Percentiles rank a stretch among this genome's conserved stretches.
These are phyloP conservation scores for Lordiphosa andalusiaca DNA, from an alignment of 2,888 invertebrate species.

Conservation along the genomic window DNA sequence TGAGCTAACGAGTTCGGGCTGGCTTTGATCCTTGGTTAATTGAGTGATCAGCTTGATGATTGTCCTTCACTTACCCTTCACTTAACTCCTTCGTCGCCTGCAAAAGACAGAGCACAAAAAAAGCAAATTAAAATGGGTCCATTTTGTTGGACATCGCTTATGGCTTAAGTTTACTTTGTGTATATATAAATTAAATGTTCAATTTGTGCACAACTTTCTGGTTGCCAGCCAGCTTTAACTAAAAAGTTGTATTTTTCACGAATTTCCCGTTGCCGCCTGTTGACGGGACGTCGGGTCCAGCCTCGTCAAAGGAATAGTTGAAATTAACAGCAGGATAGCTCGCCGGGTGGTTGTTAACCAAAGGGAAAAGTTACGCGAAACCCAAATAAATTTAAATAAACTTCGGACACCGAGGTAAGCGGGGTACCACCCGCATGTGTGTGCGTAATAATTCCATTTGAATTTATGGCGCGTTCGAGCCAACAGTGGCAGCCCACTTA, in stretches of 20 bases:
- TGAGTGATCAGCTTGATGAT: background rate
- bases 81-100: conserved; percentile 1
- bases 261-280: conserved; percentile 44
- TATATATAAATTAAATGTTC: conserved; percentile 27
- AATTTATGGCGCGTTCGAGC: conserved; percentile 2
- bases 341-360: conserved; percentile 25
- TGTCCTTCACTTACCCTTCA: conserved; percentile 13
- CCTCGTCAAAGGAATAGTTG: conserved; percentile 40
- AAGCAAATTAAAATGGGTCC: background rate
- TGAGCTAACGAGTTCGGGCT: background rate
- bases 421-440: background rate
- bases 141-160: no score
- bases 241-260: conserved; percentile 22
- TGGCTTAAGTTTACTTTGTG: conserved; percentile 19
- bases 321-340: conserved; percentile 23
- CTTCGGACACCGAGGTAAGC: conserved; percentile 7
- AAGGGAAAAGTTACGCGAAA: conserved; percentile 23
- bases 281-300: conserved; percentile 7
- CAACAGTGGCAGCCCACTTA: conserved; percentile 16
- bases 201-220: conserved; percentile 25
- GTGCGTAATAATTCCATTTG: conserved; percentile 1
- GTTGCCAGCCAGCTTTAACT: conserved; percentile 11
- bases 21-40: no score
- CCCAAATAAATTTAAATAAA: conserved; percentile 28
- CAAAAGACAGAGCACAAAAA: conserved; percentile 4